Percentiles rank a stretch among this genome's conserved stretches.
Conservation (phyloP, 2,113 vertebrate genomes). For the Ageneiosus marmoratus region DNA sequence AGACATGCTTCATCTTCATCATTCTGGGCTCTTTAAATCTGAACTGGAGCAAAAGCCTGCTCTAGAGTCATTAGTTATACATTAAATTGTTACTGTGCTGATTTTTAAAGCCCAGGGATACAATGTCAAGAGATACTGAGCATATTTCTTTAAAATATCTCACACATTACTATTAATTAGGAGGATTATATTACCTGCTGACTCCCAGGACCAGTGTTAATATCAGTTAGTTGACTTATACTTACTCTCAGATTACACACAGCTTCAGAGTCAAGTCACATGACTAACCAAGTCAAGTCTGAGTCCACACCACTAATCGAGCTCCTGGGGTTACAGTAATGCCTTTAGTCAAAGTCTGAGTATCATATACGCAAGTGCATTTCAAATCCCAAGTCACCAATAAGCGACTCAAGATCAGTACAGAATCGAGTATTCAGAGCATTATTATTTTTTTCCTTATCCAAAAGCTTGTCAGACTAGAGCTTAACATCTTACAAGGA, state of each 20-base stretch:
- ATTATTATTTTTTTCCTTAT: too few relatives aligned
- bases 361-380: neutral
- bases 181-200: neutral
- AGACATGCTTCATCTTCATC: neutral
- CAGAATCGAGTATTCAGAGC: too few relatives aligned
- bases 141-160: neutral
- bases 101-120: neutral
- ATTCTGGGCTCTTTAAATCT: neutral
- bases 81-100: neutral
- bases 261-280: neutral
- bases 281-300: neutral
- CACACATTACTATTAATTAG: constrained; percentile 1
- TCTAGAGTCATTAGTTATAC: neutral
- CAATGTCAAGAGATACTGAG: neutral
- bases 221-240: too few relatives aligned
- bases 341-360: neutral
- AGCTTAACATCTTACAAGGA: too few relatives aligned
- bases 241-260: neutral
- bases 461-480: too few relatives aligned
- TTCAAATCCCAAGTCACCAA: neutral
- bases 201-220: neutral
- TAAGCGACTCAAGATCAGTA: neutral
- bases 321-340: neutral
- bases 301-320: neutral
- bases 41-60: neutral